A percentile compares a stretch with the other conserved stretches of the same genome.
phyloP scores from a whole-genome alignment of 2,113 vertebrate genomes.

The Pseudorasbora parva region DNA sequence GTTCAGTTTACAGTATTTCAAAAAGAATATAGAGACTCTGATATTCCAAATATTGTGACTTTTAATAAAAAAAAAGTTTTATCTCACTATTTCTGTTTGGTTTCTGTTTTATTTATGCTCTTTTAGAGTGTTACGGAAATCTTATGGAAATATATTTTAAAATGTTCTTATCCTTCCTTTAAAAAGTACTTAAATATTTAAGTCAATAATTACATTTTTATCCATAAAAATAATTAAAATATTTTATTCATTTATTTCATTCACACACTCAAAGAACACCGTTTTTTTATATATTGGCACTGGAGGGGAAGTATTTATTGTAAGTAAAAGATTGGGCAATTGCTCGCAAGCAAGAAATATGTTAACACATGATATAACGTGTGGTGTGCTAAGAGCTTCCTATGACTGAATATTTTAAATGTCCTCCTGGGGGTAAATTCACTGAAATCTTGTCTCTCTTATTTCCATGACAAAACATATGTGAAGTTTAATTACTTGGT shows the following conservation, averaged over 20 bases:
- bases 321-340: not conserved
- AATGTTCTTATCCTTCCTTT: not conserved
- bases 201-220: not conserved
- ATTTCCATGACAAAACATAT: not conserved
- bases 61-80: no score
- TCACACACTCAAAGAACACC: not conserved
- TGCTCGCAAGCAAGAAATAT: not conserved
- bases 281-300: not conserved
- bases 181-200: not conserved
- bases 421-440: not conserved
- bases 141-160: no score
- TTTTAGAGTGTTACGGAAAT: not conserved
- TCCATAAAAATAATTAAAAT: not conserved
- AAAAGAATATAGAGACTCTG: not conserved
- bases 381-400: not conserved
- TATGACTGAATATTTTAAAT: not conserved
- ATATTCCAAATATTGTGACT: not conserved
- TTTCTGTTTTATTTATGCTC: not conserved
- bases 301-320: not conserved
- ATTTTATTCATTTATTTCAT: not conserved
- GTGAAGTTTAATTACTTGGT: conserved; percentile 78
- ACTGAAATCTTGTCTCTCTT: conserved; percentile 8
- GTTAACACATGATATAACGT: not conserved
- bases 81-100: no score
- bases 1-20: no score